Conservation (phyloP, 1,140 invertebrate genomes). For the Vanessa atalanta region DNA sequence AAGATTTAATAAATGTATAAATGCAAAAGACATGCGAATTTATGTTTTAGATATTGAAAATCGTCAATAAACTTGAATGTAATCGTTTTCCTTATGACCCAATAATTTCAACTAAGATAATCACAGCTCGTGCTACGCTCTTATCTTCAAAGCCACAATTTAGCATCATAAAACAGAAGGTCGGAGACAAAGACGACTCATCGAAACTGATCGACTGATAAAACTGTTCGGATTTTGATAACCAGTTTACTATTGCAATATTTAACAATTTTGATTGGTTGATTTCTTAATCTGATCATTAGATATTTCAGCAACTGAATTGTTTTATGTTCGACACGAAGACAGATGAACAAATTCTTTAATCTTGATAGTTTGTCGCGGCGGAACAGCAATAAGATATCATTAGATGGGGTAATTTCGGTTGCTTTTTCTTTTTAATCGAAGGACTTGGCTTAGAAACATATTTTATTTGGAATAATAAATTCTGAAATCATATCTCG, state of each 20-base stretch:
- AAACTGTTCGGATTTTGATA: conserved; percentile 7
- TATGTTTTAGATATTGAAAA: background rate
- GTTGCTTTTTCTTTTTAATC: no score
- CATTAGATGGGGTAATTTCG: no score
- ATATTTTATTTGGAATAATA: no score
- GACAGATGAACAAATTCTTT: no score
- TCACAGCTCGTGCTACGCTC: conserved; percentile 6
- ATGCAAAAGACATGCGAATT: background rate
- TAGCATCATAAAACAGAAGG: conserved; percentile 20
- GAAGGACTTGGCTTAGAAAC: no score
- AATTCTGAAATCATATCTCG: no score
- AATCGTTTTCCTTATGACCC: conserved; percentile 6
- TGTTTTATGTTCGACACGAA: background rate
- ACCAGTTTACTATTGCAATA: conserved; percentile 3
- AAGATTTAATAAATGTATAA: background rate
- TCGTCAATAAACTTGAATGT: conserved; percentile 7
- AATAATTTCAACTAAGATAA: conserved; percentile 10
- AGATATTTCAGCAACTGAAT: background rate
- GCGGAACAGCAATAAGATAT: no score
- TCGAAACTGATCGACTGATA: conserved; percentile 12
- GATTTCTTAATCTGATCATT: background rate
- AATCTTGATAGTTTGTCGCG: no score
- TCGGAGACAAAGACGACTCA: conserved; percentile 5
- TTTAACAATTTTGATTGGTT: background rate
- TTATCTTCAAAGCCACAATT: conserved; percentile 15